Base-by-base conservation (phyloP, 2,888 invertebrate species). In the Anaspis maculata region DNA sequence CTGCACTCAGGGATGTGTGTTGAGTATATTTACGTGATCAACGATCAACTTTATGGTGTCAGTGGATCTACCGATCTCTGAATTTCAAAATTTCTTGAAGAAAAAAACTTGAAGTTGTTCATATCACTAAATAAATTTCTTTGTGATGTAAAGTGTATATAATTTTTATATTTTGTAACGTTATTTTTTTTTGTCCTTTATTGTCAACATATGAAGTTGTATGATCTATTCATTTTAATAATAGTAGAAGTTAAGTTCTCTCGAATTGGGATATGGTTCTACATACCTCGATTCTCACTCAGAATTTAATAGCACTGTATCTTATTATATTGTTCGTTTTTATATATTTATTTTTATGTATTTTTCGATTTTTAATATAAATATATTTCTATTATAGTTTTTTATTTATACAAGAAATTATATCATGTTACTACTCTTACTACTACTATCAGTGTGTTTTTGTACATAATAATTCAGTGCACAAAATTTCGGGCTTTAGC, bases 1-100 rank as follows among this genome's bases (percentile, higher is more conserved):
- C 83, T 83, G 83, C 82, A 83, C 82, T 80, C 78, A 69, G 70
- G 63, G 60, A 54, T 21, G 14, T 28, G 10, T 28, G 30, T 33
- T 30, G 19, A 34, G 15, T 25, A 30, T 29, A 41, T 28, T 34
- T 27, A 32, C 35, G 36, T n/a, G n/a, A n/a, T 32, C 41, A 50
- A 45, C 49, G 53, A 43, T 48, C 41, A 44, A 53, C 46, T 51
- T 51, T 48, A 29, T 44, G n/a, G n/a, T n/a, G n/a, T n/a, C n/a
- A n/a, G n/a, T n/a, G n/a, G n/a, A n/a, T n/a, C n/a, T n/a, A n/a
- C n/a, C n/a, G n/a, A n/a, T n/a, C n/a, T n/a, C n/a, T n/a, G n/a
- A n/a, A n/a, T n/a, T n/a, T n/a, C n/a, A n/a, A n/a, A n/a, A n/a
- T n/a, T n/a, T n/a, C n/a, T n/a, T n/a, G n/a, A n/a, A n/a, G n/a